phyloP scores from a whole-genome alignment of 2,888 invertebrate species.

The Sceliomorpha sp. region DNA sequence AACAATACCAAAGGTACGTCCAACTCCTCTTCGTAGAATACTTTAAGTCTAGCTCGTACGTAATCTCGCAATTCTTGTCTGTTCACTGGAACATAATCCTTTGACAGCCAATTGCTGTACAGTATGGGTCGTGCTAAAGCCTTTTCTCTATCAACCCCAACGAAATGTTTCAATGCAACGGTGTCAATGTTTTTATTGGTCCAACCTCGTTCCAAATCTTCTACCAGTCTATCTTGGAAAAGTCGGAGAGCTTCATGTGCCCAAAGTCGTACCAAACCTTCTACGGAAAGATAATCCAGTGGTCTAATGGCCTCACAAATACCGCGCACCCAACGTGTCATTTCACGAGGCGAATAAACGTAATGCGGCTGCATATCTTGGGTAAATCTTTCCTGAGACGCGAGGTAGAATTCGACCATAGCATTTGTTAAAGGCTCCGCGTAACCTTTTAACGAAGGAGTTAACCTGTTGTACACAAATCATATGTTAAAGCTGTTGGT shows the following conservation, averaged over 20 bases:
- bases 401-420: slow-evolving; percentile 99
- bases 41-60: slow-evolving; percentile 97
- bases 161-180: slow-evolving; percentile 97
- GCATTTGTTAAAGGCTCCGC: slow-evolving; percentile 98
- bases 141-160: slow-evolving; percentile 90
- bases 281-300: slow-evolving; percentile 93
- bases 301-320: slow-evolving; percentile 99
- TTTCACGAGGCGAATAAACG: slow-evolving; percentile 98
- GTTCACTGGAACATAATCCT: slow-evolving; percentile 98
- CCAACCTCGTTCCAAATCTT: slow-evolving; percentile 97
- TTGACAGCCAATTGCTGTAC: slow-evolving; percentile 99
- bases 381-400: slow-evolving; percentile 98
- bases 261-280: slow-evolving; percentile 98
- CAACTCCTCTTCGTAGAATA: slow-evolving; percentile 99
- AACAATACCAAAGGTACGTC: slow-evolving; percentile 99
- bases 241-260: slow-evolving; percentile 98
- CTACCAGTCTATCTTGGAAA: slow-evolving; percentile 97
- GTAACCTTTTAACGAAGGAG: slow-evolving; percentile 94
- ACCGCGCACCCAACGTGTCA: slow-evolving; percentile 99
- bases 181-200: slow-evolving; percentile 98
- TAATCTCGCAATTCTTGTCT: slow-evolving; percentile 97
- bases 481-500: slow-evolving; percentile 2
- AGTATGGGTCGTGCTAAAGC: slow-evolving; percentile 96
- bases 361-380: slow-evolving; percentile 99
- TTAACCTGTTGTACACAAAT: slow-evolving; percentile 83